Evolutionary conservation across 2,113 vertebrate genomes (phyloP), one percentile per base, ranked within the genome.

Genomic region (Odobenus rosmarus): DNA sequence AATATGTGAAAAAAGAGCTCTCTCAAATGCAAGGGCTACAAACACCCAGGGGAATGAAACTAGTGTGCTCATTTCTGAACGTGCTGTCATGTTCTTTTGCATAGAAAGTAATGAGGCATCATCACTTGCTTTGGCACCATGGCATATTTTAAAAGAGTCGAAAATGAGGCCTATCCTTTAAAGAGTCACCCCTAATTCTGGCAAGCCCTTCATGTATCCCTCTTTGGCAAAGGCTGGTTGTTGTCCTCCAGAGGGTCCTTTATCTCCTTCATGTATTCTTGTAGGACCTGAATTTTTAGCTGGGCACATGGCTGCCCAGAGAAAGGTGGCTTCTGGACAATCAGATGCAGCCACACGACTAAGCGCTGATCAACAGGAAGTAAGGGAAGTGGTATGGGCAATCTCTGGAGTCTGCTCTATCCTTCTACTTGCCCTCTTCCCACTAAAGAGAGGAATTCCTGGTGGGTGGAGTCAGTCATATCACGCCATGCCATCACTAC

Each of bases 301-400:
- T n/a, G 79, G 76, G 14, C 36, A 88, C n/a, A 36, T 71, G 53
- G 42, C n/a, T 93, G 49, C 28, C 69, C 76, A 71, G 42, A 79
- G 36, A 92, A 79, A 95, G 95, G 93, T 67, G 96, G 90, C 80
- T 90, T 55, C 88, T 92, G 74, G 39, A 85, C 33, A 51, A 80
- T n/a, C 31, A 39, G 53, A 4, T 57, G 28, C n/a, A 39, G 85
- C 53, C 72, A 92, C 14, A 26, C 49, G 64, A 92, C 72, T 62
- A 61, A 61, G 59, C 61, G 42, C 4, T 89, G 83, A 31, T 72
- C 87, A 93, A 92, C 18, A 53, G 74, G 57, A 69, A 64, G 28
- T 21, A 14, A 87, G 46, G 21, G 39, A 76, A 90, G 61, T 72
- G 76, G 87, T 33, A 8, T n/a, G 6, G 6, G 0, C 12, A 46